Percentiles rank a stretch among this genome's conserved stretches.
Evolutionary conservation across 2,113 vertebrate species (phyloP).

Genomic region (Propithecus coquereli): DNA sequence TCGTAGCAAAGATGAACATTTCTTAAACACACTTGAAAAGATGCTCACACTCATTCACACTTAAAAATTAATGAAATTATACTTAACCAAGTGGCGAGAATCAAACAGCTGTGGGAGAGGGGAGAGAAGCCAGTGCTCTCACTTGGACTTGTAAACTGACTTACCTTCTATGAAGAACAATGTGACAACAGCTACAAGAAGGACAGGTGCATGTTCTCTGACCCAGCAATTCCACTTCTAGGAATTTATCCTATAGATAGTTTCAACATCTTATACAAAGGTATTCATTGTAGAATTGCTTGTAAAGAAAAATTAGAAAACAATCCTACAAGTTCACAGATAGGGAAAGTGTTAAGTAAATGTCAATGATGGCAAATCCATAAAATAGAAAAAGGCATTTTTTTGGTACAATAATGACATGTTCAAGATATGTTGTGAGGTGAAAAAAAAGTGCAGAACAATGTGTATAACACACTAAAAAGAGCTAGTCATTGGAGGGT

Average conservation of each 20-base stretch:
- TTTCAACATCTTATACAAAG: background rate
- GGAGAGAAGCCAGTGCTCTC: background rate
- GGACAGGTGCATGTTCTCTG: background rate
- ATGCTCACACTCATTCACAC: background rate
- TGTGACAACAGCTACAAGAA: background rate
- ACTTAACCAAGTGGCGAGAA: background rate
- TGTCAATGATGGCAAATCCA: background rate
- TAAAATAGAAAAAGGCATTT: background rate
- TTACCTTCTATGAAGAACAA: background rate
- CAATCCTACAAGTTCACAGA: background rate
- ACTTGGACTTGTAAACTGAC: background rate
- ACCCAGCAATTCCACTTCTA: background rate
- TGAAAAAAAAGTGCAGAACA: background rate
- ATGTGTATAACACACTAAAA: background rate
- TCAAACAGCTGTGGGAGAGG: background rate
- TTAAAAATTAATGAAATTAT: constrained; percentile 10
- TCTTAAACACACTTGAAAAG: constrained; percentile 9
- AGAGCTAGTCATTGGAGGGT: background rate
- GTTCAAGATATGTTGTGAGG: background rate
- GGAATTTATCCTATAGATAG: background rate
- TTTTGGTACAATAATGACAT: background rate
- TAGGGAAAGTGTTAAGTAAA: background rate
- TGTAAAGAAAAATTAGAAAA: background rate
- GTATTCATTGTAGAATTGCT: background rate
- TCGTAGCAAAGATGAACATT: background rate